Percentiles rank a stretch among this genome's conserved stretches.
These are phyloP conservation scores for Diplolepis rosae DNA, from an alignment of 2,888 invertebrate species.

Conservation along the genomic window DNA sequence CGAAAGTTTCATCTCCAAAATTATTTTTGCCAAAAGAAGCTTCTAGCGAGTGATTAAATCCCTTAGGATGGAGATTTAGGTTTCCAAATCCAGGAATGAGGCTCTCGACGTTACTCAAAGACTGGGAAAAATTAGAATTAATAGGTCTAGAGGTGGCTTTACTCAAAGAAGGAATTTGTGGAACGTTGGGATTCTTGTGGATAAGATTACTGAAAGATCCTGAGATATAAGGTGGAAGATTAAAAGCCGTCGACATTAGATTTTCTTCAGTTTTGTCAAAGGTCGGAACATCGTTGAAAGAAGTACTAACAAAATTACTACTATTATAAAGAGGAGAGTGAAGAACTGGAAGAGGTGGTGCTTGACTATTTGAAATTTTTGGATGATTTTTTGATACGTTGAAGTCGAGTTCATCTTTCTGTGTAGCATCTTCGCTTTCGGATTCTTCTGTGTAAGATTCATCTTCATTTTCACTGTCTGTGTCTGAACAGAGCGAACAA, in stretches of 20 bases:
- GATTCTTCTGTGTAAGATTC: slow-evolving; percentile 71
- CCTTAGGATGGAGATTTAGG: slow-evolving; percentile 4
- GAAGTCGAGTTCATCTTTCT: slow-evolving; percentile 63
- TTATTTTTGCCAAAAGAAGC: neutral
- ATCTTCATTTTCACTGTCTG: slow-evolving; percentile 70
- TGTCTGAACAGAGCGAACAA: slow-evolving; percentile 79
- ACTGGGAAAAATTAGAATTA: slow-evolving; percentile 42
- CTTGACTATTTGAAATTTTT: slow-evolving; percentile 70
- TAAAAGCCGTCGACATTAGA: slow-evolving; percentile 59
- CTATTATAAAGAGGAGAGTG: slow-evolving; percentile 53
- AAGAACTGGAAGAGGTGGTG: slow-evolving; percentile 64
- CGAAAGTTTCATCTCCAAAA: neutral
- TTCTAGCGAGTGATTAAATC: neutral
- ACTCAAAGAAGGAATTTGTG: neutral
- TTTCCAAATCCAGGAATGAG: slow-evolving; percentile 39
- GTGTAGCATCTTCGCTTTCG: slow-evolving; percentile 62
- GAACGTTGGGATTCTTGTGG: neutral
- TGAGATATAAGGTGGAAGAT: slow-evolving; percentile 41
- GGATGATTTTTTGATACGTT: slow-evolving; percentile 71
- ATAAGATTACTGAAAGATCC: slow-evolving; percentile 35
- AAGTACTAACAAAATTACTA: slow-evolving; percentile 61
- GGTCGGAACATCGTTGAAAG: slow-evolving; percentile 56
- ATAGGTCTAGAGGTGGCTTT: slow-evolving; percentile 28
- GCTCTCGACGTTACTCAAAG: slow-evolving; percentile 39
- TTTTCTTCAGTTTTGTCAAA: slow-evolving; percentile 51